phyloP scores from a whole-genome alignment of 2,888 invertebrate genomes.

The Silvanus unidentatus region DNA sequence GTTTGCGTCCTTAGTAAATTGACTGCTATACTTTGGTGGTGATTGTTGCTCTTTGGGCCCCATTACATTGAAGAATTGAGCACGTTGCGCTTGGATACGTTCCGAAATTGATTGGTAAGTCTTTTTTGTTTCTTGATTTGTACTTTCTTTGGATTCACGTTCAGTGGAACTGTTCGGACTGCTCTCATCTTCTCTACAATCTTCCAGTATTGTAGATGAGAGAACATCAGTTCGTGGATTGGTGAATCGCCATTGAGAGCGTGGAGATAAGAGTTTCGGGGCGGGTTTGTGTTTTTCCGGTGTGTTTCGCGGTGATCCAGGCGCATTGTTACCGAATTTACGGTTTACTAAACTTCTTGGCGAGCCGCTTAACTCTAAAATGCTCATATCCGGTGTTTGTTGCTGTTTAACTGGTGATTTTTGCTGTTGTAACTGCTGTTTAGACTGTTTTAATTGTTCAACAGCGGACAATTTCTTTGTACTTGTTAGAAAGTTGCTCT shows the following conservation, averaged over 20 bases:
- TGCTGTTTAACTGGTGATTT: conserved; percentile 8
- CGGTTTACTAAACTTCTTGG: conserved; percentile 63
- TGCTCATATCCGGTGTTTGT: conserved; percentile 51
- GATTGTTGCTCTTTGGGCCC: conserved; percentile 13
- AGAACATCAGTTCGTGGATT: conserved; percentile 76
- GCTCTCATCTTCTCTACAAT: conserved; percentile 72
- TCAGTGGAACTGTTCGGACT: conserved; percentile 5
- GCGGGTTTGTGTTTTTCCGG: conserved; percentile 33
- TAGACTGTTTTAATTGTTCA: conserved; percentile 67
- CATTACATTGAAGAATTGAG: conserved; percentile 51
- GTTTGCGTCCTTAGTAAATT: conserved; percentile 18
- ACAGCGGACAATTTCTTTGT: conserved; percentile 69
- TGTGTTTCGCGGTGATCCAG: conserved; percentile 49
- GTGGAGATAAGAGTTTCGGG: conserved; percentile 61
- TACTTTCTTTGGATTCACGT: neutral
- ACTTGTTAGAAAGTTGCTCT: conserved; percentile 51
- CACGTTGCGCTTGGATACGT: conserved; percentile 56
- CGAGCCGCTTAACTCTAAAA: conserved; percentile 65
- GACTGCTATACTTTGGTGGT: conserved; percentile 9
- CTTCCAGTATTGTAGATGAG: conserved; percentile 81
- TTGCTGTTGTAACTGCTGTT: conserved; percentile 47
- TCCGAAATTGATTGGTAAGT: conserved; percentile 44
- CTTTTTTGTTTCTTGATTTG: conserved; percentile 6
- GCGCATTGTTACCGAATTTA: conserved; percentile 50
- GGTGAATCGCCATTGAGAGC: conserved; percentile 67